Percentiles rank a stretch among this genome's conserved stretches.
These are phyloP conservation scores for Catamblyrhynchus diadema DNA, from an alignment of 2,797 vertebrate genomes.

Conservation along the genomic window DNA sequence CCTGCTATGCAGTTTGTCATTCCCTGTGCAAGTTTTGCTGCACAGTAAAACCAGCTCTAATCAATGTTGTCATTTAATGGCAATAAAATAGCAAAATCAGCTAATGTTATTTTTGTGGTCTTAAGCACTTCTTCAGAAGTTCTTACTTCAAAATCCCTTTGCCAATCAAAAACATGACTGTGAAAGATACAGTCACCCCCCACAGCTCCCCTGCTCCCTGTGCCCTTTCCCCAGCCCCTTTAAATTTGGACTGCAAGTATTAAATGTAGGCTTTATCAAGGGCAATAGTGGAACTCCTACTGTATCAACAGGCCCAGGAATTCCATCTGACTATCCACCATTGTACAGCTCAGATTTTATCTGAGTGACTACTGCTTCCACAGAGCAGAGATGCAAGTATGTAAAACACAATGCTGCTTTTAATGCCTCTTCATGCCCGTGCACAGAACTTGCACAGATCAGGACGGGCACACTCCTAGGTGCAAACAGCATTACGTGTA, in stretches of 20 bases:
- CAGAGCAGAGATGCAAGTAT: rapidly evolving
- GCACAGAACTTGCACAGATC: not conserved
- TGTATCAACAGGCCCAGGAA: not conserved
- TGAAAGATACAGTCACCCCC: not conserved
- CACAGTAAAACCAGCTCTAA: not conserved
- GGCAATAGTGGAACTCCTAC: not conserved
- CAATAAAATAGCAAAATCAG: slow-evolving; percentile 7
- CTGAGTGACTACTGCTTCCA: not conserved
- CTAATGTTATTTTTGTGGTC: not conserved
- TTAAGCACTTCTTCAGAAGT: not conserved
- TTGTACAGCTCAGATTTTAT: not conserved
- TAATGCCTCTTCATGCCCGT: not conserved
- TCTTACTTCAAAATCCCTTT: not conserved
- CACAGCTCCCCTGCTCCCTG: not conserved
- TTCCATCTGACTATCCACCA: not conserved
- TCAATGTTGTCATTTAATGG: not conserved
- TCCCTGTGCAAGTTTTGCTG: not conserved
- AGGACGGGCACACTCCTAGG: not conserved
- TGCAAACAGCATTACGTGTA: not conserved
- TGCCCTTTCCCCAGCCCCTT: not conserved
- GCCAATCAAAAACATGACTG: not conserved
- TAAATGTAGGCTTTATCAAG: not conserved
- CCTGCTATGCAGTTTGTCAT: not conserved
- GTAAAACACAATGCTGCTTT: not conserved
- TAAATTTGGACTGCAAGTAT: not conserved